phyloP scores from a whole-genome alignment of 2,113 vertebrate species.

The Nasalis larvatus region DNA sequence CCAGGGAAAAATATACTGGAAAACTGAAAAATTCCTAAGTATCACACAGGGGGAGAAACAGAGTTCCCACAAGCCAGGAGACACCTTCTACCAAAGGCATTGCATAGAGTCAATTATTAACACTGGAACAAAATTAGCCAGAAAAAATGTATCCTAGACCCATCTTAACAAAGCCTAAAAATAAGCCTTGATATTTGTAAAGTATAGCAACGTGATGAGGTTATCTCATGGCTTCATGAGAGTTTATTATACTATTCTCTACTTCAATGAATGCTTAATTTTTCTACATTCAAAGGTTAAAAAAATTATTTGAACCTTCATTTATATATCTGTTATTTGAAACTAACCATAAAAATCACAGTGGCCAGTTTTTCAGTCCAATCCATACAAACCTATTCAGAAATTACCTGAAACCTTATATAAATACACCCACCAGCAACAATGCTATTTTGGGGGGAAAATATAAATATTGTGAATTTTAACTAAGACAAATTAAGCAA shows the following conservation, averaged over 20 bases:
- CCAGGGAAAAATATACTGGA: background rate
- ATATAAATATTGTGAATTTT: constrained; percentile 43
- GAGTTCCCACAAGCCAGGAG: background rate
- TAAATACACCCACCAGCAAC: background rate
- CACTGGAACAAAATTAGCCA: background rate
- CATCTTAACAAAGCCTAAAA: background rate
- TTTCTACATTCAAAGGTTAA: background rate
- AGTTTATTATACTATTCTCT: background rate
- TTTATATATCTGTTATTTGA: constrained; percentile 12
- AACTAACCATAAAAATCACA: constrained; percentile 1
- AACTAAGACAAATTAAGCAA: background rate
- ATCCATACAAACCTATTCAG: background rate
- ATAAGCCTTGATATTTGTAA: background rate
- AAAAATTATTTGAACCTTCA: constrained; percentile 15
- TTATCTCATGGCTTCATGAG: background rate
- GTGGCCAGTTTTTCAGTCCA: background rate
- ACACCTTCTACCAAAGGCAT: background rate
- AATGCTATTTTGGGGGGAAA: background rate
- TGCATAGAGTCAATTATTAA: background rate
- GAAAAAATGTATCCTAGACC: background rate
- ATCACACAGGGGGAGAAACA: background rate
- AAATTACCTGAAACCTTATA: background rate
- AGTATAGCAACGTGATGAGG: background rate
- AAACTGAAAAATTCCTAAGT: background rate
- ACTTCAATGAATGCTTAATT: background rate